Percentiles rank a stretch among this genome's conserved stretches.
phyloP scores from a whole-genome alignment of 2,888 invertebrate genomes.

The Phaonia tiefii region DNA sequence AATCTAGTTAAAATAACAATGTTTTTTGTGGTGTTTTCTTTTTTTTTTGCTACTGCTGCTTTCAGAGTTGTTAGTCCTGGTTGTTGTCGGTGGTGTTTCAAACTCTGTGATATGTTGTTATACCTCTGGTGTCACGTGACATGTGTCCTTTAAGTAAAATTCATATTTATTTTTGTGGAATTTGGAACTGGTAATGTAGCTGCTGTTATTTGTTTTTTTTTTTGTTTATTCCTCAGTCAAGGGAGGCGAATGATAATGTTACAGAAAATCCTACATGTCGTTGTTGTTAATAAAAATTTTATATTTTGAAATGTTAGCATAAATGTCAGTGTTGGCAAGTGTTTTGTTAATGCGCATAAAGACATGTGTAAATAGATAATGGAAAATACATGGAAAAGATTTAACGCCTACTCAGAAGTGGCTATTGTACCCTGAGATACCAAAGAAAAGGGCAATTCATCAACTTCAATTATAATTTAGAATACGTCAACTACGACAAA shows the following conservation, averaged over 20 bases:
- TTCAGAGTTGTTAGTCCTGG: slow-evolving; percentile 9
- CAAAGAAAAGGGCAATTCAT: no score
- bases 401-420: no score
- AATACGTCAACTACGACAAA: no score
- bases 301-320: slow-evolving; percentile 39
- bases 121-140: slow-evolving; percentile 67
- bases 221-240: slow-evolving; percentile 30
- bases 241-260: slow-evolving; percentile 63
- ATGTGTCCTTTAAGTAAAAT: slow-evolving; percentile 59
- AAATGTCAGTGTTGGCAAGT: slow-evolving; percentile 37
- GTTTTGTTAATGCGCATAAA: neutral
- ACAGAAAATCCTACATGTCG: slow-evolving; percentile 49
- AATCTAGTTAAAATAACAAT: slow-evolving; percentile 57
- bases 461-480: no score
- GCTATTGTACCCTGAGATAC: no score
- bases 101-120: no score
- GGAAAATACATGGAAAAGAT: no score
- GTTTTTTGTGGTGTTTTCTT: slow-evolving; percentile 25
- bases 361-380: no score
- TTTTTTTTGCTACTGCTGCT: neutral
- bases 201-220: slow-evolving; percentile 29
- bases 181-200: no score
- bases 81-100: neutral
- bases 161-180: slow-evolving; percentile 57
- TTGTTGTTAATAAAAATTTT: slow-evolving; percentile 26